Conservation (phyloP, 2,797 vertebrate species). For the Gallirallus australis region DNA sequence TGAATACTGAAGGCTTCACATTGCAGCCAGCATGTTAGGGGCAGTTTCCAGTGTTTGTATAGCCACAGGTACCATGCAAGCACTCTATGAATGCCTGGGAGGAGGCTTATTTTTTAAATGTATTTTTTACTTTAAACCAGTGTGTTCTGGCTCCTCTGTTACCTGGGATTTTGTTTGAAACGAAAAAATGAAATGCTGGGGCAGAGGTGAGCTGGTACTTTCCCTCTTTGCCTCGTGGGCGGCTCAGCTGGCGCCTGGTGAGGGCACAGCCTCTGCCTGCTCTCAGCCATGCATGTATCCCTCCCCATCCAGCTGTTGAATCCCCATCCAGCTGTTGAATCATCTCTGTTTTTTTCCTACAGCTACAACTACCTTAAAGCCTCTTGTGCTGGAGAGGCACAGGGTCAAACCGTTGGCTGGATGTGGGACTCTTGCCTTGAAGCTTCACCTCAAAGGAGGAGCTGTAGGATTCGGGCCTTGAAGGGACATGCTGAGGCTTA, state of each 20-base stretch:
- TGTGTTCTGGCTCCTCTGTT: not conserved
- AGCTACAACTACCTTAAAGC: not conserved
- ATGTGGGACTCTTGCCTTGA: not conserved
- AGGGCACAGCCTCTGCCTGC: not conserved
- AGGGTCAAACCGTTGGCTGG: not conserved
- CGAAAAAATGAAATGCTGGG: not conserved
- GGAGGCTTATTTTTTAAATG: not conserved
- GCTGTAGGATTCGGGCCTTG: not conserved
- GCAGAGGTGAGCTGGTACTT: not conserved
- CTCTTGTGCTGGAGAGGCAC: not conserved
- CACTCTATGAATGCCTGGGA: not conserved
- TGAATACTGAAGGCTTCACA: not conserved
- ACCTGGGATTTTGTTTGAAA: not conserved
- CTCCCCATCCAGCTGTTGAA: not conserved
- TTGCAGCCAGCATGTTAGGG: not conserved
- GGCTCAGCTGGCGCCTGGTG: not conserved
- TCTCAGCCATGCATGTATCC: fast-evolving
- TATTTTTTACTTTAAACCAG: too few species aligned
- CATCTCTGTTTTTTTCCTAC: not conserved
- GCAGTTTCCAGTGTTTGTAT: not conserved
- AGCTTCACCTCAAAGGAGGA: not conserved
- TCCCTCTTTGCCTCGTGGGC: not conserved
- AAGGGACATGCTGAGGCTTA: not conserved
- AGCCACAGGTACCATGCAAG: not conserved
- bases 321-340: not conserved